Percentiles rank a stretch among this genome's conserved stretches.
Conservation (phyloP, 2,797 vertebrate genomes). For the Crypturellus tataupa region DNA sequence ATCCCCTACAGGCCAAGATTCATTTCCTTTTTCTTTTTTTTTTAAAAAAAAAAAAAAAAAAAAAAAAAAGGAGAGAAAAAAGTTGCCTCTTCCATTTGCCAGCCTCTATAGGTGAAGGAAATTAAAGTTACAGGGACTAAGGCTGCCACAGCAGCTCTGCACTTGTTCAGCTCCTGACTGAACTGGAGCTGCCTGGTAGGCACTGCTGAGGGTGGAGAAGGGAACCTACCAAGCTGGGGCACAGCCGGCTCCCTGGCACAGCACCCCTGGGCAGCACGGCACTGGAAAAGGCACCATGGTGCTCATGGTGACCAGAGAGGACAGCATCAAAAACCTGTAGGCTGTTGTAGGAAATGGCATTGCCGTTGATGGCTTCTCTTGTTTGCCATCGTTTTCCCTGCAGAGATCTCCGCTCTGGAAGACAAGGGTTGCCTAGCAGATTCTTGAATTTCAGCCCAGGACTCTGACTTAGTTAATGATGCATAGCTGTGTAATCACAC, state of each 20-base stretch:
- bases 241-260: neutral
- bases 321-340: neutral
- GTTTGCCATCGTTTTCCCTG: neutral
- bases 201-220: neutral
- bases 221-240: neutral
- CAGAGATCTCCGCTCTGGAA: neutral
- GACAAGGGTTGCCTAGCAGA: neutral
- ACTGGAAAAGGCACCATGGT: neutral
- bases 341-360: neutral
- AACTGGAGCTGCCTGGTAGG: neutral
- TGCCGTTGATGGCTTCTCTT: neutral
- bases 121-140: constrained; percentile 58
- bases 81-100: constrained; percentile 13
- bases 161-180: constrained; percentile 19
- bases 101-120: constrained; percentile 27
- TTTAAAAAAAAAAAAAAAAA: neutral
- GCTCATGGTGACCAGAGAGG: neutral
- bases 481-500: fast-evolving
- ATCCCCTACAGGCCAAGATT: constrained; percentile 15
- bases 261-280: neutral
- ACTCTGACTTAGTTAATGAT: neutral
- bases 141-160: constrained; percentile 1
- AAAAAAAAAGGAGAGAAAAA: too few species aligned
- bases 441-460: neutral
- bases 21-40: neutral